Conservation (phyloP, 1,140 invertebrate species). For the Drosophila elegans region DNA sequence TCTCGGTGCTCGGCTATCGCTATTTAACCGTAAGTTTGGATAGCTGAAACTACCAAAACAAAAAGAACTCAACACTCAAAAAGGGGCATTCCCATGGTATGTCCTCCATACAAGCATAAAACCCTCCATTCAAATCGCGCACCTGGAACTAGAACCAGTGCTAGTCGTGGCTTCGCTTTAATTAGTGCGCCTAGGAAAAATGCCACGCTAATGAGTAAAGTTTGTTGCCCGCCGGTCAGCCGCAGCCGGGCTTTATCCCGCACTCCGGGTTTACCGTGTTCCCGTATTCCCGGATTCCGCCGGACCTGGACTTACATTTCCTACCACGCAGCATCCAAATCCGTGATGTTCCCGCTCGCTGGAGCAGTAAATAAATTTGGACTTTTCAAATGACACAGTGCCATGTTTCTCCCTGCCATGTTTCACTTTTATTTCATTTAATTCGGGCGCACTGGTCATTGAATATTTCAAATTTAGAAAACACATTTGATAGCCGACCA, state of each 20-base stretch:
- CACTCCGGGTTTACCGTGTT: not conserved
- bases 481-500: not conserved
- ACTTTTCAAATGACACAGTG: constrained; percentile 29
- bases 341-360: constrained; percentile 9
- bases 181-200: constrained; percentile 77
- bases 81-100: constrained; percentile 2
- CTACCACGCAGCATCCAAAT: constrained; percentile 6
- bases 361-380: constrained; percentile 52
- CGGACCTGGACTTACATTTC: constrained; percentile 18
- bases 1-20: constrained; percentile 95
- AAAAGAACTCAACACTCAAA: not conserved
- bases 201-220: constrained; percentile 82
- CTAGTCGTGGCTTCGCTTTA: constrained; percentile 60
- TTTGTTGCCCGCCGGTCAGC: constrained; percentile 68
- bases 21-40: constrained; percentile 91
- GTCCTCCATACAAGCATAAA: constrained; percentile 18
- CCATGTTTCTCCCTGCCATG: constrained; percentile 3
- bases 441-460: not conserved
- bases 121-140: constrained; percentile 59
- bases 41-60: constrained; percentile 20
- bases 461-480: constrained; percentile 26
- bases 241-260: constrained; percentile 9
- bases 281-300: not conserved
- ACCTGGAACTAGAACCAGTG: constrained; percentile 12
- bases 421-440: constrained; percentile 46